phyloP scores from a whole-genome alignment of 2,797 vertebrate species.

The Myripristis murdjan region DNA sequence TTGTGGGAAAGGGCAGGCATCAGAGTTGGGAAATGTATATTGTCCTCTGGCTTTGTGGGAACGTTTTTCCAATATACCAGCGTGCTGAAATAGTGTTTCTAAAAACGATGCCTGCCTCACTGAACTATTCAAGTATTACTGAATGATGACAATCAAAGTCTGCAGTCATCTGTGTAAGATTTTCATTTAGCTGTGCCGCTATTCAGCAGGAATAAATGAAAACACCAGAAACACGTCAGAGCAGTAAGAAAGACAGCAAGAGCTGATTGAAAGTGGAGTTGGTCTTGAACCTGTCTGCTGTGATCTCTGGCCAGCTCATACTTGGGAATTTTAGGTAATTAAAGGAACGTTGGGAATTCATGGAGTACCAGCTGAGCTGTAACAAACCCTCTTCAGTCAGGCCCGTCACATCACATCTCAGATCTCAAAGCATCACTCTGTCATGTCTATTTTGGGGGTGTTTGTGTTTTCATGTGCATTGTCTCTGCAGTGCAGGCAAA shows the following conservation, averaged over 20 bases:
- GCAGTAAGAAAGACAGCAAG: constrained; percentile 8
- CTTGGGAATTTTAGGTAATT: constrained; percentile 49
- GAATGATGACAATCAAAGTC: constrained; percentile 13
- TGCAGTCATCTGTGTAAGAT: background rate
- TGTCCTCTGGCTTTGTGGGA: constrained; percentile 36
- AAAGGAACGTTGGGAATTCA: constrained; percentile 66
- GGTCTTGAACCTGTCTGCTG: constrained; percentile 37
- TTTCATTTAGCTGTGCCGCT: constrained; percentile 25
- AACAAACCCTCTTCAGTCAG: constrained; percentile 30
- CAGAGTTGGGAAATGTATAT: constrained; percentile 36
- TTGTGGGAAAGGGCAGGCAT: constrained; percentile 52
- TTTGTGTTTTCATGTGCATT: constrained; percentile 4
- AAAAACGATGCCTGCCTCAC: background rate
- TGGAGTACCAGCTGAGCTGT: constrained; percentile 36
- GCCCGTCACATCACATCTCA: constrained; percentile 28
- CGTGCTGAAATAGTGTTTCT: constrained; percentile 29
- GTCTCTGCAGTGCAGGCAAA: constrained; percentile 2
- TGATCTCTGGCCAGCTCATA: constrained; percentile 30
- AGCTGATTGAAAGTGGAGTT: constrained; percentile 18
- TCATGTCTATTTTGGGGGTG: constrained; percentile 41
- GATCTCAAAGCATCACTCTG: constrained; percentile 27
- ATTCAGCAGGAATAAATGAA: constrained; percentile 6
- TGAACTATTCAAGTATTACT: background rate
- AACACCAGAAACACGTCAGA: constrained; percentile 17
- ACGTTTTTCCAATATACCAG: constrained; percentile 6